Percentiles rank a stretch among this genome's conserved stretches.
Conservation (phyloP, 2,113 vertebrate genomes). For the Planiliza haematocheilus region DNA sequence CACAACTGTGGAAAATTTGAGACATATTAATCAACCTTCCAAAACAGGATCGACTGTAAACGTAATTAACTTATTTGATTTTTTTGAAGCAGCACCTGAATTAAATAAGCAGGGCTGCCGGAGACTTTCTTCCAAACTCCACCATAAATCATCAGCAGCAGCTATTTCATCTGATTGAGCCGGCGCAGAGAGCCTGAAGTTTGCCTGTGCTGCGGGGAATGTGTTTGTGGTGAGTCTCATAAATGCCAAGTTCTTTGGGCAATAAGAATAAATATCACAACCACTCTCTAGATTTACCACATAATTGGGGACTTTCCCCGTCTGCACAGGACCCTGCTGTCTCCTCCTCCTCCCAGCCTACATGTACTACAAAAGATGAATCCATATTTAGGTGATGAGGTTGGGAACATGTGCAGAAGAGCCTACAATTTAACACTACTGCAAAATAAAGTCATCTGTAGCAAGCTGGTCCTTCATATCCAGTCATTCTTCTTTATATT, state of each 20-base stretch:
- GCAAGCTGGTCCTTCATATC: too few species aligned
- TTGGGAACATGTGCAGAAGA: constrained; percentile 36
- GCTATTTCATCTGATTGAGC: constrained; percentile 76
- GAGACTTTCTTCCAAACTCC: constrained; percentile 79
- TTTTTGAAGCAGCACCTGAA: constrained; percentile 68
- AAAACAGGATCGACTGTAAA: constrained; percentile 54
- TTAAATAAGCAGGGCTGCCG: constrained; percentile 65
- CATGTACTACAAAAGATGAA: constrained; percentile 57
- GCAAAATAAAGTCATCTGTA: too few species aligned
- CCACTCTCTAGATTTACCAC: constrained; percentile 83
- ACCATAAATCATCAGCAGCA: constrained; percentile 82
- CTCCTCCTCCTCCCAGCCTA: constrained; percentile 57
- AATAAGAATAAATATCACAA: constrained; percentile 82
- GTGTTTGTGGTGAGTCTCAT: constrained; percentile 82
- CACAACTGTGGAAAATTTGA: constrained; percentile 46
- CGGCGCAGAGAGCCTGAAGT: constrained; percentile 66
- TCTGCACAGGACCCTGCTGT: constrained; percentile 73
- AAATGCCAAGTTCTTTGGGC: constrained; percentile 84
- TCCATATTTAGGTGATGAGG: constrained; percentile 62
- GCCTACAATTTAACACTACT: not conserved
- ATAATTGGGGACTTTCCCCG: constrained; percentile 90
- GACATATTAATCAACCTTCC: constrained; percentile 51
- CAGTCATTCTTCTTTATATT: too few species aligned
- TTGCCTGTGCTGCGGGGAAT: constrained; percentile 76
- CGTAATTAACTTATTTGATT: constrained; percentile 77